Evolutionary conservation across 2,888 invertebrate genomes (phyloP), one percentile per base, ranked within the genome.

Genomic region (Drosophila borborema): DNA sequence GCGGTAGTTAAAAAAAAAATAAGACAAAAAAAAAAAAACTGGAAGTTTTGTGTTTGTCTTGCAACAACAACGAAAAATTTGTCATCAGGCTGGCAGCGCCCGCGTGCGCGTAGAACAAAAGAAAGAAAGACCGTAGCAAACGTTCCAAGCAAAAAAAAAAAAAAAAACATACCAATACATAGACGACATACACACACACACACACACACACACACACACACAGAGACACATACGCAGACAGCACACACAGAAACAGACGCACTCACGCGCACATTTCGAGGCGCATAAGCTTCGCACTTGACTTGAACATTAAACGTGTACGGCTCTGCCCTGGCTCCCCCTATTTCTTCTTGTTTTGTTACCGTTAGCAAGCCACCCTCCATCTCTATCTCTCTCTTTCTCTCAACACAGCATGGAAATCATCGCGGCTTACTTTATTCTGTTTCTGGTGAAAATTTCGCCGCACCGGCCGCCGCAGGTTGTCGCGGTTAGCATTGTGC

Each of bases 231-330:
- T 5, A 28, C 28, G 28, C 28, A 28, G 28, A 28, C 28, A 6
- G 28, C 28, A 28, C 28, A 28, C 28, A 28, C 28, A 28, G 38
- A 46, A 46, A 60, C 49, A 67, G 56, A 72, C 76, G 76, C 77
- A 80, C 78, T 80, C 79, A 78, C 86, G 76, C 77, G 74, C 83
- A 87, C 82, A 74, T 78, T 79, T 80, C 74, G 80, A 82, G 82
- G 77, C 81, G 81, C 77, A 83, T 78, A 82, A 82, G 82, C 82
- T 82, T 75, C 82, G 87, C 87, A 85, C 89, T 85, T 86, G 85
- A 85, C 89, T 82, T 85, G 82, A 86, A 82, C 89, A 89, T 85
- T 85, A 86, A 86, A 89, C 82, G 86, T 80, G 71, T 74, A 74
- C 55, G 41, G 18, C 18, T 7, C 9, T 14, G 12, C 14, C 38